These are phyloP conservation scores for Brachionus rotundiformis DNA, from an alignment of 1,140 invertebrate species.

Conservation along the genomic window DNA sequence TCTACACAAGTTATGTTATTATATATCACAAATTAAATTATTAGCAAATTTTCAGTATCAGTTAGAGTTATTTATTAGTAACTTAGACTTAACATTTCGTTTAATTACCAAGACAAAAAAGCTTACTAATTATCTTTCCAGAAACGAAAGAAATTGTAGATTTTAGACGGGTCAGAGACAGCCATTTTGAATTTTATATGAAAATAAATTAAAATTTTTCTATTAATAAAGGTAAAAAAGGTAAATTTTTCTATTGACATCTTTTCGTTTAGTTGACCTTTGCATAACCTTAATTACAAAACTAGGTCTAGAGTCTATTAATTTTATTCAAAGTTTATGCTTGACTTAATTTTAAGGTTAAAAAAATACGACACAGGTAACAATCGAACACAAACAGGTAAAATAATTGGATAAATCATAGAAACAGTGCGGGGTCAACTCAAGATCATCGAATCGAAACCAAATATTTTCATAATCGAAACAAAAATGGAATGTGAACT, in stretches of 20 bases:
- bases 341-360: slow-evolving; percentile 47
- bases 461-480: background rate
- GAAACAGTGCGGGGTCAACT: background rate
- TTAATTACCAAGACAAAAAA: background rate
- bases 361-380: slow-evolving; percentile 42
- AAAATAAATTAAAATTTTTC: background rate
- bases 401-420: background rate
- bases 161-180: background rate
- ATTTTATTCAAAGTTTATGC: slow-evolving; percentile 41
- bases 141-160: too few relatives aligned
- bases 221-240: background rate
- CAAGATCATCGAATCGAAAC: background rate
- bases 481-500: slow-evolving; percentile 46
- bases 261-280: background rate
- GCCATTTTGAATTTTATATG: background rate
- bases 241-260: background rate
- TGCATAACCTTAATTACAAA: slow-evolving; percentile 5
- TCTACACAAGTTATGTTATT: too few relatives aligned
- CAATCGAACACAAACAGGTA: background rate
- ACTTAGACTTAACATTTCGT: too few relatives aligned
- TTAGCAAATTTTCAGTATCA: too few relatives aligned
- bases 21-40: too few relatives aligned
- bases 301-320: slow-evolving; percentile 39
- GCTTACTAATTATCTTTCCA: background rate
- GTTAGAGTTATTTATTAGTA: too few relatives aligned